Percentiles rank a stretch among this genome's conserved stretches.
These are phyloP conservation scores for Ctenopoma kingsleyae DNA, from an alignment of 2,797 vertebrate species.

Conservation along the genomic window DNA sequence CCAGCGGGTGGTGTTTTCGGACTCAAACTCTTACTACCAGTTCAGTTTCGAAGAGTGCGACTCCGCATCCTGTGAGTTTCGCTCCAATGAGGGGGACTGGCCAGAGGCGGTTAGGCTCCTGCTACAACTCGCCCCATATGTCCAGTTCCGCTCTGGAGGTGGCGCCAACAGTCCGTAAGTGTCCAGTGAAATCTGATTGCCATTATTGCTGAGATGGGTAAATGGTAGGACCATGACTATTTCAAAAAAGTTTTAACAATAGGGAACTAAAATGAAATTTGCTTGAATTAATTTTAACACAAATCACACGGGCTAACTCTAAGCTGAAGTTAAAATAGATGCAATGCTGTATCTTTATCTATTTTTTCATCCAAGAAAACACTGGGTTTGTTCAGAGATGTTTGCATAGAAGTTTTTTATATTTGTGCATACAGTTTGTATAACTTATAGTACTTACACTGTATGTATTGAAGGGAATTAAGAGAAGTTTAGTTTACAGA, in stretches of 20 bases:
- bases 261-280: neutral
- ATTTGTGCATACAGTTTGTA: too few species aligned
- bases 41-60: conserved; percentile 96
- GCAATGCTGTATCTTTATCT: too few species aligned
- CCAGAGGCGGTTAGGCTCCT: conserved; percentile 93
- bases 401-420: too few species aligned
- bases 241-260: neutral
- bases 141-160: conserved; percentile 86
- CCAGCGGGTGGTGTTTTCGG: conserved; percentile 93
- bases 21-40: conserved; percentile 95
- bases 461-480: neutral
- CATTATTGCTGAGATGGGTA: neutral
- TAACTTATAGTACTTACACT: too few species aligned
- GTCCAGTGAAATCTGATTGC: neutral
- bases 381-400: too few species aligned
- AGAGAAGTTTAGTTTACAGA: neutral
- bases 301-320: neutral
- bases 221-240: neutral
- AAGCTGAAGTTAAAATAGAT: too few species aligned
- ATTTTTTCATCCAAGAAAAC: too few species aligned
- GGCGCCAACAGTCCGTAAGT: conserved; percentile 92
- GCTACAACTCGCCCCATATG: conserved; percentile 90
- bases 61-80: conserved; percentile 92
- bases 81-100: conserved; percentile 91
- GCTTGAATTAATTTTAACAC: neutral